Evolutionary conservation across 2,797 vertebrate species (phyloP).

Genomic region (Onychomys arenicola): DNA sequence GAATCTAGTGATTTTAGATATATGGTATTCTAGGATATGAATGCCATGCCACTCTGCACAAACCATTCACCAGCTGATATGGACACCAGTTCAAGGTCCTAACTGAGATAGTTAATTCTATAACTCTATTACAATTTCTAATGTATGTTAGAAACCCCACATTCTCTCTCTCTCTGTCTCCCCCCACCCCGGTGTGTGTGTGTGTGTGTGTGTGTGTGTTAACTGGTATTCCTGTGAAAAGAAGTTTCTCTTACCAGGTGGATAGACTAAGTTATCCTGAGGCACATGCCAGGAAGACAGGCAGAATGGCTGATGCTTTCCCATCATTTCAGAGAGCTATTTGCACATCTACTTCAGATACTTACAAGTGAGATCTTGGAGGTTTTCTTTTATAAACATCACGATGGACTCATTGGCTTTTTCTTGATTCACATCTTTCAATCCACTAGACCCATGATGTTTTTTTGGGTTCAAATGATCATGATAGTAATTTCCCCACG

Average conservation of each 20-base stretch:
- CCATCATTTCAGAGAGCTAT: slow-evolving; percentile 45
- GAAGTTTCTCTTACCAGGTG: neutral
- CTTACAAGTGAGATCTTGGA: slow-evolving; percentile 22
- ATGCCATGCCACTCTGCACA: neutral
- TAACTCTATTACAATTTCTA: neutral
- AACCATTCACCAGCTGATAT: neutral
- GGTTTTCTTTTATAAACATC: slow-evolving; percentile 40
- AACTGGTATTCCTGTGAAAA: neutral
- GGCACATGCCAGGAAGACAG: neutral
- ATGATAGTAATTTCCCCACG: neutral
- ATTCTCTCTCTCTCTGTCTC: neutral
- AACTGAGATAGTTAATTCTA: neutral
- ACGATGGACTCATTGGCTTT: slow-evolving; percentile 34
- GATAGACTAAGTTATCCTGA: neutral
- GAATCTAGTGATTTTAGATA: neutral
- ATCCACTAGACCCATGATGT: slow-evolving; percentile 38
- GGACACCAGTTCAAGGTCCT: slow-evolving; percentile 30
- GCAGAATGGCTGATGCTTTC: neutral
- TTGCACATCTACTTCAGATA: neutral
- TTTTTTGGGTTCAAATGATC: neutral
- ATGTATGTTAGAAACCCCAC: neutral
- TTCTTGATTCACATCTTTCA: slow-evolving; percentile 35
- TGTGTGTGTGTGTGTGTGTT: neutral
- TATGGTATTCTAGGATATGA: neutral
- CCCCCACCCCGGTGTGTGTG: no score